Percentiles rank a stretch among this genome's conserved stretches.
phyloP scores from a whole-genome alignment of 1,140 invertebrate genomes.

The Drosophila gunungcola region DNA sequence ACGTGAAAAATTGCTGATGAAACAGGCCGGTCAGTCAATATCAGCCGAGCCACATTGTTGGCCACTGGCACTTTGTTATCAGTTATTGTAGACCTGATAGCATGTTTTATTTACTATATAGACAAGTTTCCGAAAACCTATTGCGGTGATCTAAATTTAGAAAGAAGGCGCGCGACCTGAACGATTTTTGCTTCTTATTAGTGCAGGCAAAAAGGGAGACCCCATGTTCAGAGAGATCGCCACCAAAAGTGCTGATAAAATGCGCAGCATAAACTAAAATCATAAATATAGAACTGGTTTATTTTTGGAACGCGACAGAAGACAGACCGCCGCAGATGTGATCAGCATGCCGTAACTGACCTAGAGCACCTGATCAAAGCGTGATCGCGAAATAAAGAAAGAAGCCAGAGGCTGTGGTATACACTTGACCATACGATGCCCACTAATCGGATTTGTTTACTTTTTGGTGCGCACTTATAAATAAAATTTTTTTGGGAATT shows the following conservation, averaged over 20 bases:
- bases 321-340: slow-evolving; percentile 27
- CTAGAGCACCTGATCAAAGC: slow-evolving; percentile 74
- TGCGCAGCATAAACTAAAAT: slow-evolving; percentile 76
- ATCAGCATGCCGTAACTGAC: slow-evolving; percentile 71
- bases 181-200: slow-evolving; percentile 49
- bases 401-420: slow-evolving; percentile 2
- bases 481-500: slow-evolving; percentile 5
- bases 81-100: slow-evolving; percentile 24
- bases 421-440: slow-evolving; percentile 12
- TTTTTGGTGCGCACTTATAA: slow-evolving; percentile 12
- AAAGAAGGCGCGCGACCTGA: slow-evolving; percentile 58
- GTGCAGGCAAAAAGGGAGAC: slow-evolving; percentile 28
- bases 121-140: slow-evolving; percentile 29
- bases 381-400: slow-evolving; percentile 60
- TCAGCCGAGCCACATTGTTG: slow-evolving; percentile 40
- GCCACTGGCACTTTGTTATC: slow-evolving; percentile 49
- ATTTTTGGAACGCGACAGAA: slow-evolving; percentile 59
- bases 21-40: slow-evolving; percentile 38
- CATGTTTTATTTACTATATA: slow-evolving; percentile 13
- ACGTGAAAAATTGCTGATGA: slow-evolving; percentile 50
- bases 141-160: slow-evolving; percentile 65
- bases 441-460: slow-evolving; percentile 35
- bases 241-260: slow-evolving; percentile 56
- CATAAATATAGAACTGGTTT: slow-evolving; percentile 74
- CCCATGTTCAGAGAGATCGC: slow-evolving; percentile 4